Conservation (phyloP, 1,140 invertebrate genomes). For the Alviniconcha marisindica region DNA sequence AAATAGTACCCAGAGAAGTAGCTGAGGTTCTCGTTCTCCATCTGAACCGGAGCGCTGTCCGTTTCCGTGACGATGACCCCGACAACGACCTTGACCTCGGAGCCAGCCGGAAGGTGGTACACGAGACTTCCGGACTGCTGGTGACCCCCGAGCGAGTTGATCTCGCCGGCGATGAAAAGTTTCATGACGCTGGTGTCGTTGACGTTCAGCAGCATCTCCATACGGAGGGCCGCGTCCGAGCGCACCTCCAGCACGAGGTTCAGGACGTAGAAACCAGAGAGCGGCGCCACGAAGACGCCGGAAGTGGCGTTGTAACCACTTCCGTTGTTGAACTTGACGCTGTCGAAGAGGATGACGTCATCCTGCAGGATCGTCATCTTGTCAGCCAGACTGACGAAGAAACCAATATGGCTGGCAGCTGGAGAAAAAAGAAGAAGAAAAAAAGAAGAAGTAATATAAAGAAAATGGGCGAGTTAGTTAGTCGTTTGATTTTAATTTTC, state of each 20-base stretch:
- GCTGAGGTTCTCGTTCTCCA: slow-evolving; percentile 10
- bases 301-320: slow-evolving; percentile 12
- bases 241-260: slow-evolving; percentile 11
- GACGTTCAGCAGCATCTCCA: not conserved
- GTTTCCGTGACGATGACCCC: not conserved
- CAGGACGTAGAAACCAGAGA: slow-evolving; percentile 3
- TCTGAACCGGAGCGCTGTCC: not conserved
- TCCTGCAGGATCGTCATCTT: not conserved
- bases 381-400: not conserved
- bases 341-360: slow-evolving; percentile 8
- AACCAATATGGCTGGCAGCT: not conserved
- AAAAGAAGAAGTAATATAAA: no score
- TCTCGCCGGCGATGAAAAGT: slow-evolving; percentile 11
- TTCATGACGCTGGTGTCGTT: not conserved
- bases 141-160: not conserved
- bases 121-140: slow-evolving; percentile 20
- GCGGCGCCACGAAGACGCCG: slow-evolving; percentile 12
- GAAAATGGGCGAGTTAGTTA: no score
- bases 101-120: not conserved
- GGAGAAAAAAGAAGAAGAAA: not conserved
- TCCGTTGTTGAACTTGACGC: slow-evolving; percentile 18
- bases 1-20: slow-evolving; percentile 11
- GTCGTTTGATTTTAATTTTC: no score
- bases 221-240: not conserved
- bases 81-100: slow-evolving; percentile 25